These are phyloP conservation scores for Phengaris alcon DNA, from an alignment of 2,888 invertebrate genomes.

Conservation along the genomic window DNA sequence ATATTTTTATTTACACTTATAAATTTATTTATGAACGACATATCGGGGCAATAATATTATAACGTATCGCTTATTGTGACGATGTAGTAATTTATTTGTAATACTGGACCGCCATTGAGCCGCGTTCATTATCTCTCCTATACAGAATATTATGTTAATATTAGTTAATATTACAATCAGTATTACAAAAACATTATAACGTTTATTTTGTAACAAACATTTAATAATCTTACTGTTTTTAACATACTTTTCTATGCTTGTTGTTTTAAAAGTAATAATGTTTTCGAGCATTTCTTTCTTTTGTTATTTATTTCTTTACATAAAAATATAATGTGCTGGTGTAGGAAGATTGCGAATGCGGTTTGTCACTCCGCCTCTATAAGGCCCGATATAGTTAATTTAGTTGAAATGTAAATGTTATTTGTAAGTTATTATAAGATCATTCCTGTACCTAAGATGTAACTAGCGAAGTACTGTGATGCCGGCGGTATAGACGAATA, in stretches of 20 bases:
- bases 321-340: background rate
- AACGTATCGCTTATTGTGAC: conserved; percentile 34
- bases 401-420: conserved; percentile 73
- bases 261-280: background rate
- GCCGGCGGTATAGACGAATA: conserved; percentile 75
- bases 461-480: conserved; percentile 76
- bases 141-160: background rate
- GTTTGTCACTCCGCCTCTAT: conserved; percentile 57
- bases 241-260: background rate
- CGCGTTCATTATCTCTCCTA: conserved; percentile 36
- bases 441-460: conserved; percentile 78
- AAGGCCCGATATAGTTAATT: conserved; percentile 55
- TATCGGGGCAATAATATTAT: conserved; percentile 55
- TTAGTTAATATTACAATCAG: background rate
- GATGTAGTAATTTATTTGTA: conserved; percentile 40
- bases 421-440: conserved; percentile 63
- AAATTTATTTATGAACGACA: conserved; percentile 59
- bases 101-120: conserved; percentile 40
- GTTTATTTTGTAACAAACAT: background rate
- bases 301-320: background rate
- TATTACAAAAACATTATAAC: background rate
- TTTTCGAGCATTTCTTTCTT: too few species aligned
- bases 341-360: conserved; percentile 43
- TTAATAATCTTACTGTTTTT: background rate
- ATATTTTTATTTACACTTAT: conserved; percentile 62